Base-by-base conservation (phyloP, 2,797 vertebrate species). In the Poeciliopsis paucimaculata region DNA sequence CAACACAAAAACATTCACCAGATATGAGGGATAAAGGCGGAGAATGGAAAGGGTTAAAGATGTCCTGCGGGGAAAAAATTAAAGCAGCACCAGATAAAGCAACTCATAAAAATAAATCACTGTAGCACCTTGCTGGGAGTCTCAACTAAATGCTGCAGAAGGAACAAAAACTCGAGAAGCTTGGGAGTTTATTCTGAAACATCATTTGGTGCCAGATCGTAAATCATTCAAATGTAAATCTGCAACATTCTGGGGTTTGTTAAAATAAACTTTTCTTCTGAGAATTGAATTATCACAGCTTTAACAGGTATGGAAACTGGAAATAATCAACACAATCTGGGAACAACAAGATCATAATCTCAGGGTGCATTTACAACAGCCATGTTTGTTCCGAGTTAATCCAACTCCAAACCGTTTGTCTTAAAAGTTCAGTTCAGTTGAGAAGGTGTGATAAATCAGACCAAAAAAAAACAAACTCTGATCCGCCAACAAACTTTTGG, bases 121-220 rank as follows among this genome's bases (percentile, higher is more conserved):
- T 9, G 72, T 0, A 39, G 73, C 49, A 6, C 18, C 64, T 10
- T 88, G 91, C 93, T 90, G 91, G 89, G 91, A 92, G 87, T 82
- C 81, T 66, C 64, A n/a, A 12, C 41, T 5, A 5, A 46, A 39
- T 18, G 74, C 28, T 76, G 74, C n/a, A 15, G 18, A 36, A 34
- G 20, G 10, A 34, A 51, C 71, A 18, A 23, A 41, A 46, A 68
- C 64, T 41, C 53, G 31, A 71, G 53, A 62, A n/a, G 11, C 68
- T 20, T 15, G 1, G 39, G 16, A 34, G 51, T 47, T 77, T 45
- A 28, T 15, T 66, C 31, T 15, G 1, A 66, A 51, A 49, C 20
- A n/a, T 39, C 6, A 13, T 39, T 49, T 36, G 28, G 47, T 36
- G 31, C 31, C 46, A 3, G 9, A 36, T n/a, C 0, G 16, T 10